Conservation (phyloP, 2,888 invertebrate species). For the Mimas tiliae region DNA sequence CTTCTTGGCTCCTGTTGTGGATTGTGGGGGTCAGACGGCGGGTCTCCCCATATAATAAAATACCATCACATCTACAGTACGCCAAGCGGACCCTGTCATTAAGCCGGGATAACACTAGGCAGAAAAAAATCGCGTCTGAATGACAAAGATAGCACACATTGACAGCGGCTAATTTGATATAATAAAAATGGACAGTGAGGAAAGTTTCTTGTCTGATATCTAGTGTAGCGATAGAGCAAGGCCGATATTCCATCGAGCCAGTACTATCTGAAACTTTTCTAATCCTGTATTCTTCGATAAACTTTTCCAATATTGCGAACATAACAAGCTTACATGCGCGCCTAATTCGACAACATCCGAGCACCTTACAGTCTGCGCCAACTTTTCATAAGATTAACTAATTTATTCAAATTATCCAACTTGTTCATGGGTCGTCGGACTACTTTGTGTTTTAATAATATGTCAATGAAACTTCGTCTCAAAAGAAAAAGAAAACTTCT, state of each 20-base stretch:
- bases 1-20: no score
- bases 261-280: slow-evolving; percentile 67
- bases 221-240: slow-evolving; percentile 39
- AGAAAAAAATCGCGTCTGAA: neutral
- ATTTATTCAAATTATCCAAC: slow-evolving; percentile 47
- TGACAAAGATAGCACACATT: neutral
- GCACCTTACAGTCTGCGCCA: slow-evolving; percentile 45
- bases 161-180: slow-evolving; percentile 8
- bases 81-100: no score
- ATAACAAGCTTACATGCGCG: slow-evolving; percentile 66
- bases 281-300: slow-evolving; percentile 69
- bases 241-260: slow-evolving; percentile 52
- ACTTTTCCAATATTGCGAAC: slow-evolving; percentile 74
- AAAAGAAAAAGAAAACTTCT: neutral
- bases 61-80: no score
- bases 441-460: neutral
- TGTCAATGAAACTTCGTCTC: neutral
- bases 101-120: no score
- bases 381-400: slow-evolving; percentile 52
- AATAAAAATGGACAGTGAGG: slow-evolving; percentile 34
- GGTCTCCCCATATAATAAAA: no score
- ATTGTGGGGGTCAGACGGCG: no score
- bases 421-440: slow-evolving; percentile 17
- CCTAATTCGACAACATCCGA: slow-evolving; percentile 58
- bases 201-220: slow-evolving; percentile 30